A percentile compares a stretch with the other conserved stretches of the same genome.
These are phyloP conservation scores for Campylomormyrus numenius DNA, from an alignment of 2,113 vertebrate species.

Conservation along the genomic window DNA sequence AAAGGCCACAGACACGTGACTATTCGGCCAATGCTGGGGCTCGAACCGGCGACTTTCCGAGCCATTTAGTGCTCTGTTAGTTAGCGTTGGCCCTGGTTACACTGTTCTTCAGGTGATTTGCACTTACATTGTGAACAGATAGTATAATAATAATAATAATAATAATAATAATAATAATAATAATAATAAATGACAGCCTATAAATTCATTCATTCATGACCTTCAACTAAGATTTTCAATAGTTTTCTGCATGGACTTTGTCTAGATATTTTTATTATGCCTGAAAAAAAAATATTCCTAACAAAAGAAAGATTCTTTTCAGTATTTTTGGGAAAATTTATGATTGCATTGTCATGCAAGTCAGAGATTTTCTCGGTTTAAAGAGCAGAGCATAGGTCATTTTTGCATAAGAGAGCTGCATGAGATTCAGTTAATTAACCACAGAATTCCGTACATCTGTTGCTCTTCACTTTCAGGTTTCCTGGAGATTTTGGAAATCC, in stretches of 20 bases:
- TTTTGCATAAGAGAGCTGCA: background rate
- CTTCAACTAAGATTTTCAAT: background rate
- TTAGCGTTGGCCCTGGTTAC: background rate
- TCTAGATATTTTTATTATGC: background rate
- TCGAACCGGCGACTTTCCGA: background rate
- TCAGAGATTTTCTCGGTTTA: background rate
- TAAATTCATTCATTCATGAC: background rate
- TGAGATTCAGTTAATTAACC: background rate
- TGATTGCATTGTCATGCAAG: background rate
- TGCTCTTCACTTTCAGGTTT: conserved; percentile 61
- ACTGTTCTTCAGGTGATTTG: background rate
- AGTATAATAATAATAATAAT: background rate
- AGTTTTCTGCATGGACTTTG: background rate
- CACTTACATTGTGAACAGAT: background rate
- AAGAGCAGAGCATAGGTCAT: background rate
- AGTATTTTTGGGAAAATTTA: background rate
- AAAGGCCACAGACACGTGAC: background rate
- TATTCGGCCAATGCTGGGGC: background rate
- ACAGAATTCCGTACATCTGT: background rate
- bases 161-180: background rate
- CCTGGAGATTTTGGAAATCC: conserved; percentile 91
- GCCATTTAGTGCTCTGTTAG: background rate
- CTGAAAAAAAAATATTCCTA: background rate
- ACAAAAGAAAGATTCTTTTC: background rate
- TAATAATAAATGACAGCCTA: background rate